Conservation (phyloP, 2,113 vertebrate species). For the Neolamprologus longior region DNA sequence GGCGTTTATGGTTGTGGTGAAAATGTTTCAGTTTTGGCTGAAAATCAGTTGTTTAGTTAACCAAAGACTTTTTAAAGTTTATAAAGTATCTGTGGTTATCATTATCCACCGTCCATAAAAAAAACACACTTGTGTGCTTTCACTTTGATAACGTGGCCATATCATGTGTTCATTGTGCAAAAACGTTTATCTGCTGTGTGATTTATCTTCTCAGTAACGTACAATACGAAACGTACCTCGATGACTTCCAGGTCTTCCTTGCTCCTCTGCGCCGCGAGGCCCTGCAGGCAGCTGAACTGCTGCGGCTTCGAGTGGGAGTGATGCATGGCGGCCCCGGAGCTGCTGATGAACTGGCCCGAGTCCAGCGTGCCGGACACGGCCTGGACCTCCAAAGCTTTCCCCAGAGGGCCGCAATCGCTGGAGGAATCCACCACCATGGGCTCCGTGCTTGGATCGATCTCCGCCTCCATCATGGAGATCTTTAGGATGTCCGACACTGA, state of each 20-base stretch:
- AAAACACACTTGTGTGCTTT: neutral
- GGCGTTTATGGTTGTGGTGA: neutral
- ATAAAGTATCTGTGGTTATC: neutral
- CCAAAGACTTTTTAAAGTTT: accelerated
- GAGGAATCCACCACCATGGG: slow-evolving; percentile 83
- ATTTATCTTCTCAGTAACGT: neutral
- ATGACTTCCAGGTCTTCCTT: slow-evolving; percentile 77
- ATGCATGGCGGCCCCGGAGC: slow-evolving; percentile 64
- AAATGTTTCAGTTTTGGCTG: neutral
- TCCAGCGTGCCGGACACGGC: slow-evolving; percentile 45
- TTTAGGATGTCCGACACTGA: slow-evolving; percentile 90
- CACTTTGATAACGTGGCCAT: neutral
- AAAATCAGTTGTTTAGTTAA: neutral
- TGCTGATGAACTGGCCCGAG: slow-evolving; percentile 80
- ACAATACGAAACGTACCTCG: slow-evolving; percentile 72
- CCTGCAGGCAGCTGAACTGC: slow-evolving; percentile 82
- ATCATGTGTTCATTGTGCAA: neutral
- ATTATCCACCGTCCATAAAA: accelerated
- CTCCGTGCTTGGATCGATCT: slow-evolving; percentile 84
- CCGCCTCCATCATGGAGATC: slow-evolving; percentile 97
- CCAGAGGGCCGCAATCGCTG: slow-evolving; percentile 74
- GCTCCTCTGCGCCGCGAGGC: slow-evolving; percentile 75
- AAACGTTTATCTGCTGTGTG: neutral
- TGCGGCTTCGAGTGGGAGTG: slow-evolving; percentile 46
- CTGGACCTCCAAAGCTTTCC: slow-evolving; percentile 54